Percentiles rank a stretch among this genome's conserved stretches.
These are phyloP conservation scores for Hydrophis major DNA, from an alignment of 2,797 vertebrate species.

Conservation along the genomic window DNA sequence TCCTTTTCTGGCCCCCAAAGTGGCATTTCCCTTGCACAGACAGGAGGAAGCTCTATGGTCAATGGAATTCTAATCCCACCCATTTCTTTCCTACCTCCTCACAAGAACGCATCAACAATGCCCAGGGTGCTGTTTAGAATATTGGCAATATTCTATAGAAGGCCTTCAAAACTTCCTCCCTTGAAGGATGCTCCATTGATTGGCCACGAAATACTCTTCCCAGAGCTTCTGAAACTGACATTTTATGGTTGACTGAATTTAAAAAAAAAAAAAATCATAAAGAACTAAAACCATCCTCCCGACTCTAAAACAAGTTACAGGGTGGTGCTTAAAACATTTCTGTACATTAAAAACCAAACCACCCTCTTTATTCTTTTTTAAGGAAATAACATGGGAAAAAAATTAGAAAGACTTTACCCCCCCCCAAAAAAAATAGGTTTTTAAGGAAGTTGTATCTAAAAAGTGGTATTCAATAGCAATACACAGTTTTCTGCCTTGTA, in stretches of 20 bases:
- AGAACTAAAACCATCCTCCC: background rate
- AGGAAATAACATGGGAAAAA: background rate
- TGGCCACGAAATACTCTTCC: background rate
- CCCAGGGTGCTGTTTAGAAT: background rate
- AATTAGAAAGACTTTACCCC: background rate
- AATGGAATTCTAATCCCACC: background rate
- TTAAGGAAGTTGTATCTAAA: background rate
- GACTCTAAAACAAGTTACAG: background rate
- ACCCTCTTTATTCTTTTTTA: no score
- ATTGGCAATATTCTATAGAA: background rate
- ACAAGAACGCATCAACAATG: constrained; percentile 8
- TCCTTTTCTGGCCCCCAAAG: background rate
- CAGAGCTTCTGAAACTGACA: background rate
- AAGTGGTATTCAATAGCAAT: background rate
- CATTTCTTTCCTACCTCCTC: background rate
- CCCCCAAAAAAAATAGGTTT: background rate
- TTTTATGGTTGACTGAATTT: background rate
- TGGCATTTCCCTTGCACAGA: constrained; percentile 4
- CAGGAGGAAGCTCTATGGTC: background rate
- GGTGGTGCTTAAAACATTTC: background rate
- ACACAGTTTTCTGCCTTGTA: background rate
- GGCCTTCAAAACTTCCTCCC: background rate
- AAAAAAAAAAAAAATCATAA: background rate
- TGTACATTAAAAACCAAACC: background rate
- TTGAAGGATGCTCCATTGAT: background rate